Conservation (phyloP, 2,888 invertebrate genomes). For the Acronicta aceris region DNA sequence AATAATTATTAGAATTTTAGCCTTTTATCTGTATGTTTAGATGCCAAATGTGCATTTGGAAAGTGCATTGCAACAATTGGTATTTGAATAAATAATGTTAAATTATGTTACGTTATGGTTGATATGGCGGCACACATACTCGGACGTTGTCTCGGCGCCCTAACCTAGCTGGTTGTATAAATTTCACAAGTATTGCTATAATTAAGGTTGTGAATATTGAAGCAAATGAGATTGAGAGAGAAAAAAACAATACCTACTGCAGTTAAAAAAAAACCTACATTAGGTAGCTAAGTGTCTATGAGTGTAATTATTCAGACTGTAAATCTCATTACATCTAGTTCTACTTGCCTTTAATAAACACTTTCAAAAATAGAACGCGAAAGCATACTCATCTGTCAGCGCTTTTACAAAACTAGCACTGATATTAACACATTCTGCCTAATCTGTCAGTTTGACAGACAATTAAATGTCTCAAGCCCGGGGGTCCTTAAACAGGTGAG, state of each 20-base stretch:
- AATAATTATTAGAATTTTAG: too few species aligned
- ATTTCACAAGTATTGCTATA: too few species aligned
- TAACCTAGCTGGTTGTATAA: too few species aligned
- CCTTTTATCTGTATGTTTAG: too few species aligned
- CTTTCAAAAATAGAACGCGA: slow-evolving; percentile 28
- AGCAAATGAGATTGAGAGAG: neutral
- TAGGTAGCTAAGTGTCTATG: neutral
- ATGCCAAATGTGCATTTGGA: too few species aligned
- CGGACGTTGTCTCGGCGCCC: too few species aligned
- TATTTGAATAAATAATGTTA: too few species aligned
- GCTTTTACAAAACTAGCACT: slow-evolving; percentile 28
- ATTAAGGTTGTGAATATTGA: too few species aligned
- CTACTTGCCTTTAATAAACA: slow-evolving; percentile 5
- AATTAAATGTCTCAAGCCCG: slow-evolving; percentile 46
- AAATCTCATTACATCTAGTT: slow-evolving; percentile 15
- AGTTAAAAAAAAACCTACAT: neutral
- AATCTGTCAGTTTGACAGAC: slow-evolving; percentile 56
- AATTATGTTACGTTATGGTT: too few species aligned
- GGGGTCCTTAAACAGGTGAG: slow-evolving; percentile 52
- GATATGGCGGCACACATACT: too few species aligned
- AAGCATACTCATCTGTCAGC: slow-evolving; percentile 37
- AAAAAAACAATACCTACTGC: neutral
- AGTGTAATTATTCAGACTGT: slow-evolving; percentile 13
- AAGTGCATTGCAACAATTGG: too few species aligned
- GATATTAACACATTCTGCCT: slow-evolving; percentile 45